Percentiles rank a stretch among this genome's conserved stretches.
These are phyloP conservation scores for Podilymbus podiceps DNA, from an alignment of 2,113 vertebrate species.

Conservation along the genomic window DNA sequence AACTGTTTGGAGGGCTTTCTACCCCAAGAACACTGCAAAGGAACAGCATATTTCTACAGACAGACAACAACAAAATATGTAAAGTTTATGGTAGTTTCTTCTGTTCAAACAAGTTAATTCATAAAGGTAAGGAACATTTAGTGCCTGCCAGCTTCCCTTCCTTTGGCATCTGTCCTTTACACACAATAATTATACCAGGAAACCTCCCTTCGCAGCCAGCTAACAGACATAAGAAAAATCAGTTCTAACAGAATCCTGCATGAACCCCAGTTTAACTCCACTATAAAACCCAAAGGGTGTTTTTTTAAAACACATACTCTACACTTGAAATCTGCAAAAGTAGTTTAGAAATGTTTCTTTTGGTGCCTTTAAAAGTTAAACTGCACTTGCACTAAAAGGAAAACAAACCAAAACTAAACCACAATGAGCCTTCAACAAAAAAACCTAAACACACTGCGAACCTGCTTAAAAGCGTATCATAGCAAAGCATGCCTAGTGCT, in stretches of 20 bases:
- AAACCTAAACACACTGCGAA: neutral
- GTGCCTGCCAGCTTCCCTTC: neutral
- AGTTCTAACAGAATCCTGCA: neutral
- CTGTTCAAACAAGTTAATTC: slow-evolving; percentile 36
- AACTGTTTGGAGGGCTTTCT: neutral
- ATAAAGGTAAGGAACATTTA: slow-evolving; percentile 27
- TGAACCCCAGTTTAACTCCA: neutral
- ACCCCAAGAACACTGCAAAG: neutral
- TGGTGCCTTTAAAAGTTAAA: neutral
- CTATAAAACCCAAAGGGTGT: neutral
- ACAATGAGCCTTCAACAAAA: neutral
- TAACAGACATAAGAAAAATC: neutral
- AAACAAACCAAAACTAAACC: neutral
- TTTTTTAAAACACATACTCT: neutral
- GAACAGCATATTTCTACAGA: neutral
- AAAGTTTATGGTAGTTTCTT: slow-evolving; percentile 11
- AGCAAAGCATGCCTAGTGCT: neutral
- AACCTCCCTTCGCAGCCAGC: neutral
- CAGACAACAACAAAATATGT: neutral
- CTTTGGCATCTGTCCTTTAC: neutral
- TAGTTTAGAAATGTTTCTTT: neutral
- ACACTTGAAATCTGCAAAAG: neutral
- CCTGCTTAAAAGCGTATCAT: neutral
- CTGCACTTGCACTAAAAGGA: neutral
- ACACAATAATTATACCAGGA: neutral